phyloP scores from a whole-genome alignment of 2,113 vertebrate genomes.

The Thymallus thymallus region DNA sequence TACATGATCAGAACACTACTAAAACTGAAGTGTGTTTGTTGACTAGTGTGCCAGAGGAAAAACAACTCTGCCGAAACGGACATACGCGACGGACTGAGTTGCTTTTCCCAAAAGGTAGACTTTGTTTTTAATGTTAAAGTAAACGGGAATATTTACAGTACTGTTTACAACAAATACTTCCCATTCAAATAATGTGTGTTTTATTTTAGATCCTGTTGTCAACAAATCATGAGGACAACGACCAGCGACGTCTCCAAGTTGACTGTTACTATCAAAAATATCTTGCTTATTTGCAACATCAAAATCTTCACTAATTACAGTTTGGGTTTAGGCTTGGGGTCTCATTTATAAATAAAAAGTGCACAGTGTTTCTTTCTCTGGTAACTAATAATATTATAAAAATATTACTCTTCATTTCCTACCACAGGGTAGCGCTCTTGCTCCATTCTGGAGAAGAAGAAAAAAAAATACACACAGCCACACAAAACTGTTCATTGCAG shows the following conservation, averaged over 20 bases:
- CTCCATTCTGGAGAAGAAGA: no score
- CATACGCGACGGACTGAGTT: slow-evolving; percentile 58
- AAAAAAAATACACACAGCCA: no score
- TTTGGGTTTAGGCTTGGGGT: no score
- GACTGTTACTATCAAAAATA: not conserved
- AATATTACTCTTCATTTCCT: no score
- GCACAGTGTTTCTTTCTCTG: no score
- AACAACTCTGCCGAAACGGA: slow-evolving; percentile 60
- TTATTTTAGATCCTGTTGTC: not conserved
- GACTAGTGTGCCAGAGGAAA: slow-evolving; percentile 54
- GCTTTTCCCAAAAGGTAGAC: slow-evolving; percentile 67
- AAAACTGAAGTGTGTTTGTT: not conserved
- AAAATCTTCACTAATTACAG: no score
- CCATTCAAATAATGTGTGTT: not conserved
- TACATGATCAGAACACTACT: not conserved
- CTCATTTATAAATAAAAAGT: no score
- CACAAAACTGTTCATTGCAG: no score
- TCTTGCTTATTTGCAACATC: not conserved
- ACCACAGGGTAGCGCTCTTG: no score
- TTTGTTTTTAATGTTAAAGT: not conserved
- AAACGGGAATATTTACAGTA: not conserved
- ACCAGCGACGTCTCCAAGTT: not conserved
- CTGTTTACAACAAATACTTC: not conserved
- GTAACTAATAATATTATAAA: no score
- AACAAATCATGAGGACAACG: not conserved